phyloP scores from a whole-genome alignment of 2,888 invertebrate species.

The Leistus spinibarbis region DNA sequence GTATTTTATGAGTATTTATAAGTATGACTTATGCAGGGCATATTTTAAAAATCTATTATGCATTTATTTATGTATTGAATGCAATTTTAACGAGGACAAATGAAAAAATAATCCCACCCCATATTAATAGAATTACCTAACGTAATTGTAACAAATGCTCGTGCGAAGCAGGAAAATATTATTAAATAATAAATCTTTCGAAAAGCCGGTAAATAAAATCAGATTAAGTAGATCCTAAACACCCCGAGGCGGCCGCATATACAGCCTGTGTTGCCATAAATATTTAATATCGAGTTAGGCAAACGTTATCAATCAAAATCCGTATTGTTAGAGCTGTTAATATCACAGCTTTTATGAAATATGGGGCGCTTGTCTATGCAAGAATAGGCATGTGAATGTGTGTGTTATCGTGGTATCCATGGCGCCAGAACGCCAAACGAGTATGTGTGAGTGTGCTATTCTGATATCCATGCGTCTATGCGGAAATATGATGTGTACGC shows the following conservation, averaged over 20 bases:
- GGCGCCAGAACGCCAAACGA: not conserved
- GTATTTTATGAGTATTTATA: too few species aligned
- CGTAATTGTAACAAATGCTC: not conserved
- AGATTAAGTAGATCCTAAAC: not conserved
- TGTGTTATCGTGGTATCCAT: not conserved
- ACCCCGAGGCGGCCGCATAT: not conserved
- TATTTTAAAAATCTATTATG: too few species aligned
- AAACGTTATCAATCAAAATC: slow-evolving; percentile 35
- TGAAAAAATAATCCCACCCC: not conserved
- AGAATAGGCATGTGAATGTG: not conserved
- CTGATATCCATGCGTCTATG: not conserved
- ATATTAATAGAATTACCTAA: not conserved
- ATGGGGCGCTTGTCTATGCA: not conserved
- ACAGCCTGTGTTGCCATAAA: slow-evolving; percentile 5
- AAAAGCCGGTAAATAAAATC: slow-evolving; percentile 1
- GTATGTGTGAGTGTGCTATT: not conserved
- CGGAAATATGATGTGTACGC: not conserved
- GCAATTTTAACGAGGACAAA: not conserved
- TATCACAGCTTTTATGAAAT: slow-evolving; percentile 33
- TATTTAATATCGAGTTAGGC: slow-evolving; percentile 27
- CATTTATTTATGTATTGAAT: too few species aligned
- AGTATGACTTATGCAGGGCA: too few species aligned
- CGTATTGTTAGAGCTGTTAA: slow-evolving; percentile 30
- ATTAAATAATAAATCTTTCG: not conserved
- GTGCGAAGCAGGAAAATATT: not conserved